phyloP scores from a whole-genome alignment of 2,797 vertebrate species.

The Cossypha polioptera region DNA sequence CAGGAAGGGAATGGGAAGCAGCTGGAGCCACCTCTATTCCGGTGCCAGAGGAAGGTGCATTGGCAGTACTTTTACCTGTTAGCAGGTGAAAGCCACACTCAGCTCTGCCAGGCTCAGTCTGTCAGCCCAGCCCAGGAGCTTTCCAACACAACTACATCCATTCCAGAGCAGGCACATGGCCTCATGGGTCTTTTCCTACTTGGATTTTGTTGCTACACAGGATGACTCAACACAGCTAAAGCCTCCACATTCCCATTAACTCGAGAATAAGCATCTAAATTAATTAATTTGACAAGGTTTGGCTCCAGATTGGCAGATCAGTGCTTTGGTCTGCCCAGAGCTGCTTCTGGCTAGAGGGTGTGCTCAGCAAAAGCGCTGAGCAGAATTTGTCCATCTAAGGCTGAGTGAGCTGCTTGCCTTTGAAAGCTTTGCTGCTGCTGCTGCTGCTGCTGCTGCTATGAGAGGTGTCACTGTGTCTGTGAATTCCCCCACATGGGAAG shows the following conservation, averaged over 20 bases:
- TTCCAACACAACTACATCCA: neutral
- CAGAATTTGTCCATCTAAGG: neutral
- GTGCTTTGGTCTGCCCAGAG: neutral
- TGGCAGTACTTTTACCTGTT: neutral
- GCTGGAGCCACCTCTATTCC: neutral
- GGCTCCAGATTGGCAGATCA: neutral
- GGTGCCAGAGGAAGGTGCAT: neutral
- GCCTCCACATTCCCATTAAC: neutral
- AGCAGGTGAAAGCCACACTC: neutral
- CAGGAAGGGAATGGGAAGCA: neutral
- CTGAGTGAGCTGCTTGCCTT: neutral
- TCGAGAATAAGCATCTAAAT: neutral
- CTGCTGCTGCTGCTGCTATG: neutral
- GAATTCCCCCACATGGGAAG: neutral
- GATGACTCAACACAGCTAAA: neutral
- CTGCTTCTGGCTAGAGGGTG: neutral
- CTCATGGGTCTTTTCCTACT: neutral
- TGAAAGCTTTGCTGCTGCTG: neutral
- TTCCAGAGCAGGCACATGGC: neutral
- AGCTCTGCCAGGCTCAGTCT: neutral
- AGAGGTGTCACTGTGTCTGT: accelerated
- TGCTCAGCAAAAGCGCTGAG: neutral
- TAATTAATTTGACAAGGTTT: neutral
- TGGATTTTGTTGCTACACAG: neutral
- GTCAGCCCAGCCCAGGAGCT: neutral